Percentiles rank a stretch among this genome's conserved stretches.
Conservation (phyloP, 2,797 vertebrate genomes). For the Enteromius fasciolatus region DNA sequence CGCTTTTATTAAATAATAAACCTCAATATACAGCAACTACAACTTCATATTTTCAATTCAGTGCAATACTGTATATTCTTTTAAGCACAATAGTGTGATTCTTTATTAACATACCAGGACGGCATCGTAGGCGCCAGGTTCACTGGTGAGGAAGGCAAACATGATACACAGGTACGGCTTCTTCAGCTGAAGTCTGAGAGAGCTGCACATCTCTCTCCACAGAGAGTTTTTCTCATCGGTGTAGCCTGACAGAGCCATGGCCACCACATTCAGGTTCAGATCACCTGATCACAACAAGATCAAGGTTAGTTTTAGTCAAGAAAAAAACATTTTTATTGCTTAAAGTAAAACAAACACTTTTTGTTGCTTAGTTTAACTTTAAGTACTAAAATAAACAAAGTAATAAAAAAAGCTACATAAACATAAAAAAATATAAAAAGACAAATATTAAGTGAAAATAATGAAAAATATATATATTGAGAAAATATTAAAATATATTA, state of each 20-base stretch:
- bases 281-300: constrained; percentile 79
- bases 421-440: neutral
- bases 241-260: constrained; percentile 97
- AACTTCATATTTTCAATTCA: neutral
- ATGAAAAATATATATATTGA: too few species aligned
- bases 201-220: constrained; percentile 99
- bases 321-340: neutral
- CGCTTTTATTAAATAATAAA: neutral
- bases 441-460: too few species aligned
- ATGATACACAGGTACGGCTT: constrained; percentile 95
- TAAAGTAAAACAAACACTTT: neutral
- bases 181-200: constrained; percentile 89
- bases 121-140: constrained; percentile 90
- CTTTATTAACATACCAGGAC: constrained; percentile 85
- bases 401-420: neutral
- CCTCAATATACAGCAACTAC: neutral
- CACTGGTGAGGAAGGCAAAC: constrained; percentile 98
- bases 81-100: neutral
- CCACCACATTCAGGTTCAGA: constrained; percentile 96
- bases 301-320: neutral
- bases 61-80: neutral
- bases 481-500: too few species aligned
- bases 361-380: neutral
- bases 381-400: neutral
- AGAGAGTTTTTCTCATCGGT: constrained; percentile 96